phyloP scores from a whole-genome alignment of 1,140 invertebrate species.

The Ostrea denselamellosa region DNA sequence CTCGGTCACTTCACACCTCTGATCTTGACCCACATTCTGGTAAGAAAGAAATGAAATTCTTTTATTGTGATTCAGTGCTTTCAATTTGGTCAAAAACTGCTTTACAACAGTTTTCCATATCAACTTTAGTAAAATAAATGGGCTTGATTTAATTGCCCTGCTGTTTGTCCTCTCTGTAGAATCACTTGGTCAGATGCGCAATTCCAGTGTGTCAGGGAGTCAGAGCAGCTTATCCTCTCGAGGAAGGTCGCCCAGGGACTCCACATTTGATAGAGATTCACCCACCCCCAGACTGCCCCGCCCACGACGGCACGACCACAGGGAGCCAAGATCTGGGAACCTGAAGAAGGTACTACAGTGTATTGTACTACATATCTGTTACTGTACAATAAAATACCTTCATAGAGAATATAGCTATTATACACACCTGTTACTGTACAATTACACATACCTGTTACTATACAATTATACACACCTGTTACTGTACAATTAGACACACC shows the following conservation, averaged over 20 bases:
- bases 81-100: no score
- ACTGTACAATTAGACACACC: no score
- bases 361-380: no score
- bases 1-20: constrained; percentile 33
- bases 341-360: constrained; percentile 65
- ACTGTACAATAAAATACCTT: no score
- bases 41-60: background rate
- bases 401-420: no score
- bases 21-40: constrained; percentile 33
- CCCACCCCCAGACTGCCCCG: constrained; percentile 61
- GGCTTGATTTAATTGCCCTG: background rate
- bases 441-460: no score
- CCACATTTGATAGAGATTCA: constrained; percentile 57
- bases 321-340: constrained; percentile 60
- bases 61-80: no score
- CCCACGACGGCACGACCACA: constrained; percentile 64
- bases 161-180: background rate
- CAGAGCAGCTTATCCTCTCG: constrained; percentile 62
- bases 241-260: constrained; percentile 55
- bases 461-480: no score
- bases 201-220: constrained; percentile 57
- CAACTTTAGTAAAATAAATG: background rate
- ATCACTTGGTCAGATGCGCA: constrained; percentile 22
- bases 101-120: no score
- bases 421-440: no score